Evolutionary conservation across 1,140 invertebrate genomes (phyloP), one percentile per base, ranked within the genome.

Genomic region (Drosophila obscura): DNA sequence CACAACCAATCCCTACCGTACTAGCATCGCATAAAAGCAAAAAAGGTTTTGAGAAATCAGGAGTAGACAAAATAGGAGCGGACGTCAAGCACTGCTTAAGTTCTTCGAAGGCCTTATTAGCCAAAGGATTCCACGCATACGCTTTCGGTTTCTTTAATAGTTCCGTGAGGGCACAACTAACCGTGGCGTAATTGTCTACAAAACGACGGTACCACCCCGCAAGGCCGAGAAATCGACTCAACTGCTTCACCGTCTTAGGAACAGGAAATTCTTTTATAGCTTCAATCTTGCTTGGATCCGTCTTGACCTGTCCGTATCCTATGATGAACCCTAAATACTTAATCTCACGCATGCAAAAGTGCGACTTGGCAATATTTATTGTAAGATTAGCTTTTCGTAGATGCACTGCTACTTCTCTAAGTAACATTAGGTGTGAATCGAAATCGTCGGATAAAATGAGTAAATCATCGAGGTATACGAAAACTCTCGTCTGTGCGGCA

Each of bases 221-320:
- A 24, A 94, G 69, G 1, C 93, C 93, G 0, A 93, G 49, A 64
- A 94, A 93, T 26, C 78, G 26, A 50, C 92, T 65, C 0, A 93
- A 26, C 45, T 93, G 82, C 41, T 91, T 59, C 2, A 59, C 28
- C 2, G 55, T 57, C 35, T 56, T 50, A 8, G 73, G 63, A 13
- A 51, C 13, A 0, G 65, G 65, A 46, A 58, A 77, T n/a, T 71
- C 28, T 3, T 46, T 60, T 2, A 87, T 87, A 0, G 76, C 67
- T 13, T 8, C 19, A 2, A 89, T 52, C 49, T 89, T 87, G 0
- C 60, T 53, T 7, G 73, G 67, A 43, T 79, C 66, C 11, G 73
- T 78, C 16, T 31, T 41, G 5, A 73, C 44, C 8, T 49, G 5
- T 16, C 69, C 50, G 16, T 65, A 41, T 7, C 59, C 65, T 13